Conservation (phyloP, 2,888 invertebrate genomes). For the Halocaridina rubra region DNA sequence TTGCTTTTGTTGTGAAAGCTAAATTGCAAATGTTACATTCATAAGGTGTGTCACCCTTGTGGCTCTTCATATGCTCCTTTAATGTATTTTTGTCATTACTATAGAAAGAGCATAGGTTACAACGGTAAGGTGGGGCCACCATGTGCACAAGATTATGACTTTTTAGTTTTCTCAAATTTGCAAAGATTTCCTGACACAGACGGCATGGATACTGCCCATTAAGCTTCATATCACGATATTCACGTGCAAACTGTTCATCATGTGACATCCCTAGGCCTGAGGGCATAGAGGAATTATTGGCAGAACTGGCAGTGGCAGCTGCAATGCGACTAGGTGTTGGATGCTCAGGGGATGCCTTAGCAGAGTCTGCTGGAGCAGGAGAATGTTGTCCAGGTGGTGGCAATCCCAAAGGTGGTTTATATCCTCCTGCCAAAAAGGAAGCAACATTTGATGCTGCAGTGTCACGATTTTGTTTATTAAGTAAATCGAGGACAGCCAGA, state of each 20-base stretch:
- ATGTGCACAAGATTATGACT: constrained; percentile 90
- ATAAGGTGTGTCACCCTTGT: constrained; percentile 94
- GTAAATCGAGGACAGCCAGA: constrained; percentile 82
- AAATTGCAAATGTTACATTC: constrained; percentile 95
- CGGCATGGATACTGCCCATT: constrained; percentile 91
- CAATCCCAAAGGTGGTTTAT: constrained; percentile 65
- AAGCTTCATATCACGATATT: constrained; percentile 88
- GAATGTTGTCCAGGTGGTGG: constrained; percentile 67
- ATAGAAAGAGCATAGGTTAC: constrained; percentile 92
- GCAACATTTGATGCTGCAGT: constrained; percentile 76
- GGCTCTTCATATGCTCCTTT: constrained; percentile 90
- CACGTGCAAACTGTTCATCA: constrained; percentile 86
- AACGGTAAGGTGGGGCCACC: constrained; percentile 83
- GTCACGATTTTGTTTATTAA: constrained; percentile 77
- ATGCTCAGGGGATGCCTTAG: constrained; percentile 65
- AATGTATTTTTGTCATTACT: constrained; percentile 91
- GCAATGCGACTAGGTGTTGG: constrained; percentile 65
- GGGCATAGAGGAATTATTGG: constrained; percentile 8
- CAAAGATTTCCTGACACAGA: constrained; percentile 87
- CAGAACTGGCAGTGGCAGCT: constrained; percentile 66
- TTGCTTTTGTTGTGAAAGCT: constrained; percentile 96
- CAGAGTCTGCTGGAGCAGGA: constrained; percentile 59
- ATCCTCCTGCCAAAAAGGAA: constrained; percentile 64
- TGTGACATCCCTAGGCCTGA: constrained; percentile 70
- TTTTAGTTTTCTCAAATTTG: constrained; percentile 88